These are phyloP conservation scores for Brachionus plicatilis DNA, from an alignment of 1,140 invertebrate genomes.

Conservation along the genomic window DNA sequence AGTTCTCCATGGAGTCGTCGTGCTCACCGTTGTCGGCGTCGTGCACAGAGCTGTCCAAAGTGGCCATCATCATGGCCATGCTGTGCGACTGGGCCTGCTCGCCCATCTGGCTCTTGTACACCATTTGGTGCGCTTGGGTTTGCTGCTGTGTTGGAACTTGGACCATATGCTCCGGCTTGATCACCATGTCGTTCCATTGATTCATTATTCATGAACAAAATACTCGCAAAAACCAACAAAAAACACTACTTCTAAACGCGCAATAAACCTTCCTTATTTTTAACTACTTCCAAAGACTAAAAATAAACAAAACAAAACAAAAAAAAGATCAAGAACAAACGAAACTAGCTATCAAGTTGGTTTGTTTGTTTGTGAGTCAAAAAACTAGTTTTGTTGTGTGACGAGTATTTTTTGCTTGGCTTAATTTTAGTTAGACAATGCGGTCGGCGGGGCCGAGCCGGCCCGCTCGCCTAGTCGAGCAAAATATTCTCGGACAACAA, in stretches of 20 bases:
- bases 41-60: neutral
- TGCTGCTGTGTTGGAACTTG: constrained; percentile 1
- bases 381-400: neutral
- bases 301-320: neutral
- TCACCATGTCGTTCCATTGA: constrained; percentile 16
- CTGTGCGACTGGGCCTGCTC: neutral
- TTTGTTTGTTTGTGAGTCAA: constrained; percentile 26
- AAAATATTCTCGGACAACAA: neutral
- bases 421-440: constrained; percentile 10
- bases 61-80: constrained; percentile 5
- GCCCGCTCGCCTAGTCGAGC: neutral
- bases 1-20: constrained; percentile 16
- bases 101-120: neutral
- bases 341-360: constrained; percentile 14
- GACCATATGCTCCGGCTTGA: constrained; percentile 4
- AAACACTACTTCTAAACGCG: neutral
- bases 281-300: neutral
- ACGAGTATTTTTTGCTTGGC: neutral
- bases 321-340: neutral
- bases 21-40: neutral
- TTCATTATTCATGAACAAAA: constrained; percentile 13
- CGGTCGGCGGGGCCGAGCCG: neutral
- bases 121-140: neutral
- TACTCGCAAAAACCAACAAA: neutral
- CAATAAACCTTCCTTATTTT: neutral